Percentiles rank a stretch among this genome's conserved stretches.
These are phyloP conservation scores for Pygmarrhopalites habei DNA, from an alignment of 1,140 invertebrate species.

Conservation along the genomic window DNA sequence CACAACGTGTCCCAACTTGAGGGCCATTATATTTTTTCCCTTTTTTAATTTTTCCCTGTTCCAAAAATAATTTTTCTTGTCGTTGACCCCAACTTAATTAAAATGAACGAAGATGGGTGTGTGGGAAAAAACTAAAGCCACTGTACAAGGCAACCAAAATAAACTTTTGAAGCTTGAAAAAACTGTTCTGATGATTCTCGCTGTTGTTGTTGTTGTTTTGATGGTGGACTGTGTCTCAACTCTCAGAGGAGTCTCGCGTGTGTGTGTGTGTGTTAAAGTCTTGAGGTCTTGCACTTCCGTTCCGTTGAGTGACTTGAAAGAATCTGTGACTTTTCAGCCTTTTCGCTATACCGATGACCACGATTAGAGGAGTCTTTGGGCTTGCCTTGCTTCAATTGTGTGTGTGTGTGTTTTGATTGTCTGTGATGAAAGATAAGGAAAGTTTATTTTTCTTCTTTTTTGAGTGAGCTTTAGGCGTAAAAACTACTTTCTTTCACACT, in stretches of 20 bases:
- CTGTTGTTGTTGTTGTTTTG: no score
- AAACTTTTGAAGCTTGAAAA: no score
- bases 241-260: no score
- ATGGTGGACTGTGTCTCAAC: no score
- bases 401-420: not conserved
- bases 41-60: not conserved
- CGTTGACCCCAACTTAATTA: not conserved
- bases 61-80: not conserved
- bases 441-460: not conserved
- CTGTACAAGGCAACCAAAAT: no score
- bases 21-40: not conserved
- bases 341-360: not conserved
- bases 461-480: not conserved
- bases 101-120: not conserved
- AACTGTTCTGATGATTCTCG: no score
- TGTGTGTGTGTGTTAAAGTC: no score
- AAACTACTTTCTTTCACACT: conserved; percentile 28
- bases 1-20: not conserved
- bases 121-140: not conserved
- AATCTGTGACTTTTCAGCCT: not conserved
- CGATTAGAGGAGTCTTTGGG: not conserved
- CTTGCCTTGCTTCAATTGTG: no score
- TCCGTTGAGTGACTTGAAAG: not conserved
- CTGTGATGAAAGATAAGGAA: not conserved
- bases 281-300: not conserved